Base-by-base conservation (phyloP, 2,113 vertebrate species). In the Brachionichthys hirsutus region DNA sequence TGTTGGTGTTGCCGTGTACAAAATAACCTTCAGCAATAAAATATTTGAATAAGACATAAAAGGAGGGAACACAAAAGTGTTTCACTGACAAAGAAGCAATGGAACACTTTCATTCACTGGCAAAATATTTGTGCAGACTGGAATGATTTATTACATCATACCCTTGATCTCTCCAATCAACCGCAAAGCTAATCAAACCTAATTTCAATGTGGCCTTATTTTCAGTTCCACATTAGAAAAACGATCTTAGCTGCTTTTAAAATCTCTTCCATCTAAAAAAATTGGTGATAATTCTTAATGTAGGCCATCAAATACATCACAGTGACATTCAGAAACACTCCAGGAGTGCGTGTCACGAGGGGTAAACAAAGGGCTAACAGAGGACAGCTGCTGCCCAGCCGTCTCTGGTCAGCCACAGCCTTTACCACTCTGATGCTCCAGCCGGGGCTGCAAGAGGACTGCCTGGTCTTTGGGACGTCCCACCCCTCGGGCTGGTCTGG, bases 371-470 rank as follows among this genome's bases (percentile, higher is more conserved):
- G 68, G 41, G 67, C 67, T 54, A 62, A 72, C 68, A 54, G 72
- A 66, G 71, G 75, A 75, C 78, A 77, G 63, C 64, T 68, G 72
- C 78, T 80, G 76, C 78, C 69, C 73, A 48, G 64, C 62, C 1
- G 12, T 74, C 79, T 81, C 73, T 78, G 51, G 61, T 71, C 77
- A 80, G 93, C 93, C 89, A 89, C 87, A 87, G 94, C 95, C 98
- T 97, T 98, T 98, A 98, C 97, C 97, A 98, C 95, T 96, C 96
- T 94, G 94, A 98, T 93, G 95, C 93, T 98, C 97, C 97, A 98
- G 91, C 94, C 93, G 91, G 94, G 91, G 90, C 90, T 93, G 93
- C 93, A 92, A 91, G 92, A 89, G 92, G 93, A 94, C 90, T 94
- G 95, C 92, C 95, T 95, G 93, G 92, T 94, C 93, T 97, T 97